These are phyloP conservation scores for Rhadina sibilatrix DNA, from an alignment of 2,113 vertebrate species.

Conservation along the genomic window DNA sequence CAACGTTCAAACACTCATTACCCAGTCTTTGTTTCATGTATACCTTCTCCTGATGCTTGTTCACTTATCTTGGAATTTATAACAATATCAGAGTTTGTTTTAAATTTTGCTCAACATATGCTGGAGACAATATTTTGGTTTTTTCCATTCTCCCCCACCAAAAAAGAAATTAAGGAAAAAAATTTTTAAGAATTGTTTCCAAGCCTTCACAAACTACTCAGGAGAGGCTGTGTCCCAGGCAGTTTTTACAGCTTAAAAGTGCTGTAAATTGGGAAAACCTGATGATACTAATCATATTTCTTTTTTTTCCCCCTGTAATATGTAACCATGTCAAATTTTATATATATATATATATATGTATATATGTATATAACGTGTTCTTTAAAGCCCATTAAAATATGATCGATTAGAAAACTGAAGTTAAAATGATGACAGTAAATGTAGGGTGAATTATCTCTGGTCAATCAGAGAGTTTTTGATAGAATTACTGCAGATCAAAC, in stretches of 20 bases:
- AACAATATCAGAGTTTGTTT: not conserved
- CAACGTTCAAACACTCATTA: conserved; percentile 8
- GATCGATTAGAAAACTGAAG: not conserved
- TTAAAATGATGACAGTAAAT: not conserved
- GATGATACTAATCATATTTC: not conserved
- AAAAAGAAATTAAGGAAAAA: not conserved
- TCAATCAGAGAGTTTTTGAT: not conserved
- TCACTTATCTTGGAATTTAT: conserved; percentile 24
- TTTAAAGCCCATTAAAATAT: not conserved
- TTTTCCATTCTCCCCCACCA: not conserved
- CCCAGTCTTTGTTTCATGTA: not conserved
- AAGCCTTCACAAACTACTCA: not conserved
- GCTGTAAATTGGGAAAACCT: not conserved
- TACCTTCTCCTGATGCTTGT: not conserved
- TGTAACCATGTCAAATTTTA: not conserved
- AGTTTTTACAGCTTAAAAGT: not conserved
- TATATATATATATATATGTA: not conserved
- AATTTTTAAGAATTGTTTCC: not conserved
- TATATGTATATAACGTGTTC: not conserved
- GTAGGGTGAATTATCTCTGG: not conserved
- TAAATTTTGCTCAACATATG: not conserved
- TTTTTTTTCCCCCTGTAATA: not conserved
- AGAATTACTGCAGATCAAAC: not conserved
- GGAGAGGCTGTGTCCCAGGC: not conserved
- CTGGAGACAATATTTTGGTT: not conserved